phyloP scores from a whole-genome alignment of 2,113 vertebrate species.

The Silurus meridionalis region DNA sequence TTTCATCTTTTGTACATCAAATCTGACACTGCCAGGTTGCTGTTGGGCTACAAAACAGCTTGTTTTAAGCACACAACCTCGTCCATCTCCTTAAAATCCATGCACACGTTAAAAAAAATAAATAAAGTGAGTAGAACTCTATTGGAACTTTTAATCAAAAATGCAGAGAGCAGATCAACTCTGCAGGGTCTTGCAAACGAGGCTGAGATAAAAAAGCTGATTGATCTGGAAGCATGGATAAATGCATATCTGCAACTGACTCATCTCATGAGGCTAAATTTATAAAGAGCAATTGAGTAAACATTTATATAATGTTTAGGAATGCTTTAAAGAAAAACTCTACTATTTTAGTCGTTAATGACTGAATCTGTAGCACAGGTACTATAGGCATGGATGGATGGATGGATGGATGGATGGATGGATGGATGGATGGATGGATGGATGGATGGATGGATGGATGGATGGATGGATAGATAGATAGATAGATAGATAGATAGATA shows the following conservation, averaged over 20 bases:
- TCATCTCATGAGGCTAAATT: not conserved
- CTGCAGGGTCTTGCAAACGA: not conserved
- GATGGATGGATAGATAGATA: no score
- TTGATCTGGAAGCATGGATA: not conserved
- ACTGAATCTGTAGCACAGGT: not conserved
- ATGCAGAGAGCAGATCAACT: not conserved
- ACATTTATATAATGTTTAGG: not conserved
- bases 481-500: no score
- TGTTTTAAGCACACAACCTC: not conserved
- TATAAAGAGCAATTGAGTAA: not conserved
- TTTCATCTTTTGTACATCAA: constrained; percentile 27
- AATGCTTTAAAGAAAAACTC: not conserved
- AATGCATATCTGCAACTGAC: not conserved
- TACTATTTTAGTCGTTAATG: not conserved
- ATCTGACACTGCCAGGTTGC: not conserved
- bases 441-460: not conserved
- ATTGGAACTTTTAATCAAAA: not conserved
- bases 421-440: no score
- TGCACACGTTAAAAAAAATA: not conserved
- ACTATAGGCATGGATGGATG: not conserved
- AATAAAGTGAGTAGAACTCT: not conserved
- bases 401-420: no score
- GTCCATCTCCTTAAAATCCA: not conserved
- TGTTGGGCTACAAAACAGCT: constrained; percentile 1
- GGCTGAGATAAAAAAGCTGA: not conserved